phyloP scores from a whole-genome alignment of 2,888 invertebrate species.

The Eugnorisma glareosa region DNA sequence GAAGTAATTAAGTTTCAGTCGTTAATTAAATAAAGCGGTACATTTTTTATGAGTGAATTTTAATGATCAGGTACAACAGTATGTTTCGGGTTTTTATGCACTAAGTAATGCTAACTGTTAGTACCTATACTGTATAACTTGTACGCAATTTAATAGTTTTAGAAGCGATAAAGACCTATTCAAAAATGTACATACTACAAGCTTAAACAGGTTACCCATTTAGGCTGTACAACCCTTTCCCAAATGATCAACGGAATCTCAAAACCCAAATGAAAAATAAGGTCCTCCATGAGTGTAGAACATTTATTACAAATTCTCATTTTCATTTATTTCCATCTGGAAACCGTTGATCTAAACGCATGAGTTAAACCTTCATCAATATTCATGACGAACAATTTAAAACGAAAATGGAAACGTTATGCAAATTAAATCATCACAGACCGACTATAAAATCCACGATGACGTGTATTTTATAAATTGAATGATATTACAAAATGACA shows the following conservation, averaged over 20 bases:
- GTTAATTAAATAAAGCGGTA: slow-evolving; percentile 28
- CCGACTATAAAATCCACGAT: slow-evolving; percentile 50
- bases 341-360: slow-evolving; percentile 40
- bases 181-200: background rate
- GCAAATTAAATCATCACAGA: slow-evolving; percentile 63
- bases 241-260: background rate
- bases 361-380: slow-evolving; percentile 57
- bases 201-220: background rate
- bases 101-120: background rate
- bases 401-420: slow-evolving; percentile 59
- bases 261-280: slow-evolving; percentile 8
- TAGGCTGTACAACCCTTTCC: background rate
- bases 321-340: slow-evolving; percentile 36
- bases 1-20: slow-evolving; percentile 36
- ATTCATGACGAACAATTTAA: slow-evolving; percentile 58
- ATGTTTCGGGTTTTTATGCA: slow-evolving; percentile 16
- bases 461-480: slow-evolving; percentile 58
- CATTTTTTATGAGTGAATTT: slow-evolving; percentile 36
- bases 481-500: slow-evolving; percentile 55
- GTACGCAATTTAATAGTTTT: background rate
- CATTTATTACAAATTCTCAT: slow-evolving; percentile 30
- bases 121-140: background rate
- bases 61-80: slow-evolving; percentile 4
- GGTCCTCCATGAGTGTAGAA: slow-evolving; percentile 9
- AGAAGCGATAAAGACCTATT: background rate